Conservation (phyloP, 2,113 vertebrate genomes). For the Elephantulus edwardii region DNA sequence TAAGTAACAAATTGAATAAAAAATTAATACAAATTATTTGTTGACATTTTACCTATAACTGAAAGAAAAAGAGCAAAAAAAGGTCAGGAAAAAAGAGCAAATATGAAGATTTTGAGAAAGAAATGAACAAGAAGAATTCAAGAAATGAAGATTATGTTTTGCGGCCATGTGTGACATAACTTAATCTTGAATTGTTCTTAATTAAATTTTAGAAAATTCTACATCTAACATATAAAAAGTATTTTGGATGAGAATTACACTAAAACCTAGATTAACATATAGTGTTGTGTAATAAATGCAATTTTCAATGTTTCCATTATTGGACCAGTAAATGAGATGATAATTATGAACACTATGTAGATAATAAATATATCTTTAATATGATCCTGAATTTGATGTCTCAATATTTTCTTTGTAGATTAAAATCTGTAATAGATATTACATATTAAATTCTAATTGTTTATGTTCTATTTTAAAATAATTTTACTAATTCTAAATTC, state of each 20-base stretch:
- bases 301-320: not conserved
- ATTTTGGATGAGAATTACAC: not conserved
- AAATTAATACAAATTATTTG: not conserved
- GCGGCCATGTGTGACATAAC: not conserved
- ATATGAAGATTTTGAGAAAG: not conserved
- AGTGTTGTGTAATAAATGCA: not conserved
- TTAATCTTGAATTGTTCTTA: not conserved
- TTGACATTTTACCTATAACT: not conserved
- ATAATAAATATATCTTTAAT: not conserved
- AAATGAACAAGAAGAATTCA: not conserved
- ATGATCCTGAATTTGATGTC: not conserved
- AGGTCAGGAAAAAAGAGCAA: not conserved
- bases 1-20: no score
- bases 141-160: not conserved
- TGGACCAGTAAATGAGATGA: not conserved
- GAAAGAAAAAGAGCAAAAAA: not conserved
- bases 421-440: not conserved
- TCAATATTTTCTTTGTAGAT: not conserved
- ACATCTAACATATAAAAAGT: not conserved
- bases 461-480: not conserved
- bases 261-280: not conserved
- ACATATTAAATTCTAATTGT: not conserved
- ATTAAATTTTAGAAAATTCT: not conserved
- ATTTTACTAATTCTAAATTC: not conserved
- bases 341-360: not conserved